Percentiles rank a stretch among this genome's conserved stretches.
These are phyloP conservation scores for Cantharis nigra DNA, from an alignment of 2,888 invertebrate species.

Conservation along the genomic window DNA sequence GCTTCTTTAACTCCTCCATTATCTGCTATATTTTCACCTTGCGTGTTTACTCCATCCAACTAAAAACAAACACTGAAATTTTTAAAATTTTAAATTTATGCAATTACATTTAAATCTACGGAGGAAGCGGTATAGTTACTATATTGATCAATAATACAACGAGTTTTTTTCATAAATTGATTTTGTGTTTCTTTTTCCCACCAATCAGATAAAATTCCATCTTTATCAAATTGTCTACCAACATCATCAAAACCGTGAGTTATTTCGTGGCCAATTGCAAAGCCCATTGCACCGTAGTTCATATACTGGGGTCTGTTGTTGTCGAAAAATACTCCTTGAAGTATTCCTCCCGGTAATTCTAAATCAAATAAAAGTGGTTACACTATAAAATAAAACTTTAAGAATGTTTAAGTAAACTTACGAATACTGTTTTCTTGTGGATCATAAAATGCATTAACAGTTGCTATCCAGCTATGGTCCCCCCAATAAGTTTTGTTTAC, in stretches of 20 bases:
- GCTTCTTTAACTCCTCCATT: constrained; percentile 13
- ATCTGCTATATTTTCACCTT: constrained; percentile 23
- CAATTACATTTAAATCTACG: constrained; percentile 71
- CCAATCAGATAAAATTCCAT: constrained; percentile 9
- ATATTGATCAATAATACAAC: constrained; percentile 93
- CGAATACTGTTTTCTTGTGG: constrained; percentile 62
- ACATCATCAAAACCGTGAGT: constrained; percentile 19
- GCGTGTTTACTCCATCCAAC: constrained; percentile 12
- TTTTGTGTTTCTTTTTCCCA: constrained; percentile 11
- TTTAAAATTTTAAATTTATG: not conserved
- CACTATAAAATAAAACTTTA: not conserved
- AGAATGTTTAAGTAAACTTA: constrained; percentile 43
- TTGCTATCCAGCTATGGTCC: constrained; percentile 57
- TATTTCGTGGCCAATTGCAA: constrained; percentile 19
- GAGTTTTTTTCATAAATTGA: constrained; percentile 61
- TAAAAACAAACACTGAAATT: not conserved
- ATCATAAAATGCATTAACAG: constrained; percentile 62
- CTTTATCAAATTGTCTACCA: constrained; percentile 11
- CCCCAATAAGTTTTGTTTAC: constrained; percentile 61
- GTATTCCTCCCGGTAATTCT: constrained; percentile 17
- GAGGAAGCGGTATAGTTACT: constrained; percentile 84
- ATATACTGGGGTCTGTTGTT: constrained; percentile 5
- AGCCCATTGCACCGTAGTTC: constrained; percentile 17
- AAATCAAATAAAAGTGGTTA: not conserved
- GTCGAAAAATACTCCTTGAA: constrained; percentile 14